Evolutionary conservation across 1,140 invertebrate genomes (phyloP).

Genomic region (Periplaneta americana): DNA sequence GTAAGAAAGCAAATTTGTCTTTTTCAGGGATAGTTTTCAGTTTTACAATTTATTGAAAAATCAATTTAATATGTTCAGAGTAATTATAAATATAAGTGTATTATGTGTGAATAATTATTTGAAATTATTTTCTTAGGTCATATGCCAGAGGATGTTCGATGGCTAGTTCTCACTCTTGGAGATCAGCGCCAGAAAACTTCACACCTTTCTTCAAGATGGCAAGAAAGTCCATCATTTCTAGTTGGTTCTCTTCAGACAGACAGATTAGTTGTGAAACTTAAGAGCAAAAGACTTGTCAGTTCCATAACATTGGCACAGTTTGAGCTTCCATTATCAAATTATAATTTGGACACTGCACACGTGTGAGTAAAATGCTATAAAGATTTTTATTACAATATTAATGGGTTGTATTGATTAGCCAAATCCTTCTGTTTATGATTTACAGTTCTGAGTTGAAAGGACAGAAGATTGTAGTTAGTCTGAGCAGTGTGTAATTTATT

Average conservation of each 20-base stretch:
- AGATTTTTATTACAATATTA: background rate
- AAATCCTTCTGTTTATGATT: too few relatives aligned
- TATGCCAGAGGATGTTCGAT: slow-evolving; percentile 33
- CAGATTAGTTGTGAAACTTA: slow-evolving; percentile 40
- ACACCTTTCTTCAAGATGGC: slow-evolving; percentile 37
- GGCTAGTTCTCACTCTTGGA: slow-evolving; percentile 41
- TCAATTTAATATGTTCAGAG: too few relatives aligned
- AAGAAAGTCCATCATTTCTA: slow-evolving; percentile 46
- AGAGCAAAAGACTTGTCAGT: slow-evolving; percentile 45
- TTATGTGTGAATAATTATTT: background rate
- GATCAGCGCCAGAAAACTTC: slow-evolving; percentile 40
- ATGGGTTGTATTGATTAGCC: too few relatives aligned
- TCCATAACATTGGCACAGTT: slow-evolving; percentile 45
- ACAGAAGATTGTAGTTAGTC: too few relatives aligned
- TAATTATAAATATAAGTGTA: too few relatives aligned
- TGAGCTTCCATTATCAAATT: slow-evolving; percentile 41
- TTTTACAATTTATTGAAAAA: too few relatives aligned
- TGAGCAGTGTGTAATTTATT: too few relatives aligned
- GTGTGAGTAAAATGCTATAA: slow-evolving; percentile 34
- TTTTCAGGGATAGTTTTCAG: too few relatives aligned
- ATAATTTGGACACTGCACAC: slow-evolving; percentile 41
- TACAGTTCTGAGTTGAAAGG: too few relatives aligned
- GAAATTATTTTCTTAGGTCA: background rate
- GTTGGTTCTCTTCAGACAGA: slow-evolving; percentile 42
- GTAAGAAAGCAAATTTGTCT: too few relatives aligned